Evolutionary conservation across 2,797 vertebrate genomes (phyloP).

Genomic region (Erpetoichthys calabaricus): DNA sequence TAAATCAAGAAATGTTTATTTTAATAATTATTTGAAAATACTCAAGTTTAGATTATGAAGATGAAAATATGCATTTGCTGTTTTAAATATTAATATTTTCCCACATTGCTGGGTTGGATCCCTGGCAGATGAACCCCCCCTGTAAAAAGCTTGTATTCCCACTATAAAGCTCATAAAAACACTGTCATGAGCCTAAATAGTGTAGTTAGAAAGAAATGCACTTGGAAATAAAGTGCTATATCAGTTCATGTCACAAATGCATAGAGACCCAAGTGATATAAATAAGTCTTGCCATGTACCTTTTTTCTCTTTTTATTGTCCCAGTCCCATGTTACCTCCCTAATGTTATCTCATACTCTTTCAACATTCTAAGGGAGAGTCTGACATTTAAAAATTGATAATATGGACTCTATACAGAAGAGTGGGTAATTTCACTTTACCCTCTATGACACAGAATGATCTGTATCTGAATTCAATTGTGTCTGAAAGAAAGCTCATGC

Average conservation of each 20-base stretch:
- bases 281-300: not conserved
- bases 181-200: constrained; percentile 7
- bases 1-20: too few species aligned
- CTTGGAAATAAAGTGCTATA: not conserved
- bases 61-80: too few species aligned
- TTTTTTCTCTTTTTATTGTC: not conserved
- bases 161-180: constrained; percentile 3
- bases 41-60: too few species aligned
- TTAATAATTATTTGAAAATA: too few species aligned
- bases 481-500: constrained; percentile 27
- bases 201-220: not conserved
- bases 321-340: not conserved
- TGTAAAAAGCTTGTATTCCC: not conserved
- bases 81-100: too few species aligned
- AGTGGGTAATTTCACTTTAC: constrained; percentile 23
- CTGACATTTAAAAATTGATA: constrained; percentile 41
- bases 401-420: constrained; percentile 14
- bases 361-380: constrained; percentile 15
- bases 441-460: constrained; percentile 24
- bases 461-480: constrained; percentile 27
- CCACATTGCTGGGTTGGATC: too few species aligned
- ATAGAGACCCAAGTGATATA: not conserved
- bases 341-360: constrained; percentile 31
- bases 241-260: not conserved
- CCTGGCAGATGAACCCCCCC: too few species aligned